These are phyloP conservation scores for Sycophila sp. DNA, from an alignment of 1,140 invertebrate genomes.

Conservation along the genomic window DNA sequence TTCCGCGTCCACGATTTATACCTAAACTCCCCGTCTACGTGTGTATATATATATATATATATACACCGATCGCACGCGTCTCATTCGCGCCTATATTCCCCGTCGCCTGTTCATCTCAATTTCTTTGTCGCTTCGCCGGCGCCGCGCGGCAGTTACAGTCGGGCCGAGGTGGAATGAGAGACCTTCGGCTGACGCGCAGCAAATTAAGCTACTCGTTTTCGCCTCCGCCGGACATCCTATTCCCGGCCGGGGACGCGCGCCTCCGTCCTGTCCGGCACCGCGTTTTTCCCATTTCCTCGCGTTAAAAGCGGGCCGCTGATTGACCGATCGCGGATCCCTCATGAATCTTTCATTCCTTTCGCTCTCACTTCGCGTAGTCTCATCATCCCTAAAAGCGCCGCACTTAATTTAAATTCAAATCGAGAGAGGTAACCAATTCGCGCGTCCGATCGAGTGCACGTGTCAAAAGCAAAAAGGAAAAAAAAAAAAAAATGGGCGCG, in stretches of 20 bases:
- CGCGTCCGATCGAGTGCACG: too few species aligned
- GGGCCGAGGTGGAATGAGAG: background rate
- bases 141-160: background rate
- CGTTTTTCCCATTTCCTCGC: constrained; percentile 10
- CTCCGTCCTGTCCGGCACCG: too few species aligned
- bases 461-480: background rate
- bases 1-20: background rate
- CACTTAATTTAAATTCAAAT: constrained; percentile 1
- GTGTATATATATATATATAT: background rate
- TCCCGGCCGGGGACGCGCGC: too few species aligned
- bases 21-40: background rate
- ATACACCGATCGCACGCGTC: too few species aligned
- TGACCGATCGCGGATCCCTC: background rate
- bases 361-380: too few species aligned
- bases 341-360: constrained; percentile 1
- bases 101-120: background rate
- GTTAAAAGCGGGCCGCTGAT: background rate
- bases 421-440: too few species aligned
- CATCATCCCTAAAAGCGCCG: background rate
- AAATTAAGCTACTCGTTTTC: constrained; percentile 31
- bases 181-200: background rate
- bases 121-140: background rate
- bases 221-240: constrained; percentile 12
- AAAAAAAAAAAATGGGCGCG: background rate
- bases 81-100: background rate